Base-by-base conservation (phyloP, 2,797 vertebrate species). In the Scleropages formosus region DNA sequence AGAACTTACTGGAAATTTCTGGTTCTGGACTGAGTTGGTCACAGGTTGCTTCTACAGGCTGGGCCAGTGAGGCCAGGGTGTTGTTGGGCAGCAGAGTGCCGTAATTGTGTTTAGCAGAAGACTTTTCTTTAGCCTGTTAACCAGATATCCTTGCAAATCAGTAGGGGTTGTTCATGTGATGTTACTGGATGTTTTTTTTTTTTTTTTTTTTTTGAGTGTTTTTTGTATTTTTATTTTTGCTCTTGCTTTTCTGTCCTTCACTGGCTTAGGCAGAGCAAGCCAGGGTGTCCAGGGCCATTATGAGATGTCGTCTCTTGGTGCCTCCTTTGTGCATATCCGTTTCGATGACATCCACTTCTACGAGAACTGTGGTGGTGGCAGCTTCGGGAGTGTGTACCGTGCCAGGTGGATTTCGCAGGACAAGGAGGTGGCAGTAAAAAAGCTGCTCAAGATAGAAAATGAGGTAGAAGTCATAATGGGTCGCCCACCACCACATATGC, bases 321-420 rank as follows among this genome's bases (percentile, higher is more conserved):
- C 95, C 90, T 98, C 96, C 90, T 98, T 99, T 95, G 96, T 99
- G 89, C 95, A 97, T 91, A 98, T 99, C 91, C 95, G 91, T 84
- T 97, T 97, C 84, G 94, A 97, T 87, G 97, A 99, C 90, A 92
- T 98, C 91, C 93, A 94, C 88, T 99, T 96, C 90, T 94, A 95
- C 85, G 97, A 99, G 91, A 98, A 96, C 93, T 99, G 97, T 59
- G 96, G 97, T 27, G 96, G 97, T 72, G 97, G 96, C 76, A 99
- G 96, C 90, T 99, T 98, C 2, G 96, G 97, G 82, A 97, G 96
- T 39, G 96, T 99, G 80, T 99, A 99, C 87, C 91, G 97, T 88
- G 97, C 96, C 77, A 90, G 90, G 87, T 99, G 97, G 97, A 90
- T 95, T 84, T 96, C 96, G 68, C 95, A 96, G 90, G 95, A 97